Percentiles rank a stretch among this genome's conserved stretches.
Evolutionary conservation across 2,888 invertebrate genomes (phyloP).

Genomic region (Rhodophaea formosa): DNA sequence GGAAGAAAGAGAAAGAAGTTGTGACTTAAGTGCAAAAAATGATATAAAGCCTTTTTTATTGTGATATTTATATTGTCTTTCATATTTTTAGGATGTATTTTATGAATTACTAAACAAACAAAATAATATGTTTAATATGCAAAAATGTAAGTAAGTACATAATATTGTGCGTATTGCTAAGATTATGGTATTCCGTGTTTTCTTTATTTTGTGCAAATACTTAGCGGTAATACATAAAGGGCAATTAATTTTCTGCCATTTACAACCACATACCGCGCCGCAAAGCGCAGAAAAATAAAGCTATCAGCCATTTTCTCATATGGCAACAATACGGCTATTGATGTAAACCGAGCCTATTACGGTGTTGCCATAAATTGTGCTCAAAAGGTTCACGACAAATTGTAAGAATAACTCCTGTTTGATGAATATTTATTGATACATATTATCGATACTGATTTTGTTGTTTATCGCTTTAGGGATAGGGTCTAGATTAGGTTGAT

Average conservation of each 20-base stretch:
- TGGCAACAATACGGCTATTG: slow-evolving; percentile 35
- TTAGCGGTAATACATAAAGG: slow-evolving; percentile 15
- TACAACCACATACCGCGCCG: slow-evolving; percentile 17
- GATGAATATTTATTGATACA: slow-evolving; percentile 49
- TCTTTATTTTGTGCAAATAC: background rate
- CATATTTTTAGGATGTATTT: no score
- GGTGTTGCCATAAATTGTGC: slow-evolving; percentile 50
- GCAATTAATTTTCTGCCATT: slow-evolving; percentile 17
- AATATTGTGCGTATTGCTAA: no score
- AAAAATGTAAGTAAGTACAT: no score
- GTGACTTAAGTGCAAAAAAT: no score
- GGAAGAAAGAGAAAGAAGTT: no score
- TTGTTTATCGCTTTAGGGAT: slow-evolving; percentile 12
- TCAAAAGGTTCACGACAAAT: slow-evolving; percentile 57
- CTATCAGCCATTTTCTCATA: slow-evolving; percentile 35
- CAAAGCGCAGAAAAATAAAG: slow-evolving; percentile 43
- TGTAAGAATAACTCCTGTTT: slow-evolving; percentile 48
- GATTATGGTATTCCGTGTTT: background rate
- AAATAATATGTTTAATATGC: no score
- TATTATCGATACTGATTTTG: slow-evolving; percentile 21
- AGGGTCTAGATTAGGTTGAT: slow-evolving; percentile 16
- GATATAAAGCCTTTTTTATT: no score
- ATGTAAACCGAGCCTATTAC: slow-evolving; percentile 42
- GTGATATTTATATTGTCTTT: no score
- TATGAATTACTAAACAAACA: no score